phyloP scores from a whole-genome alignment of 2,113 vertebrate species.

The Meles meles region DNA sequence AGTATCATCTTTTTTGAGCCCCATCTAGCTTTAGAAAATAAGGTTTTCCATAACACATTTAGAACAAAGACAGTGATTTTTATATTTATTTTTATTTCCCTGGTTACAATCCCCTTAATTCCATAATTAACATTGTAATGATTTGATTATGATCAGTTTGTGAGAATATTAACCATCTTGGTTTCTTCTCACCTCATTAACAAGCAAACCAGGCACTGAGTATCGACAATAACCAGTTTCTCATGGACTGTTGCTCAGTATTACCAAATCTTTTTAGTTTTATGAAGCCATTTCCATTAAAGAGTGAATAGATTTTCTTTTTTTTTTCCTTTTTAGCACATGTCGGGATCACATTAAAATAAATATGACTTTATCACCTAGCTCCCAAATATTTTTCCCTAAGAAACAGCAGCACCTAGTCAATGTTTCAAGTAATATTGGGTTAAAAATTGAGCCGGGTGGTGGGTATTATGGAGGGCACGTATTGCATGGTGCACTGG shows the following conservation, averaged over 20 bases:
- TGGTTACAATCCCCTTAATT: slow-evolving; percentile 20
- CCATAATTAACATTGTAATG: slow-evolving; percentile 61
- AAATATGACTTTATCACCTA: not conserved
- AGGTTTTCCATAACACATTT: not conserved
- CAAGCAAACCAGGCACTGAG: slow-evolving; percentile 47
- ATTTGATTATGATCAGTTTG: slow-evolving; percentile 70
- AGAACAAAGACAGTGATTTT: slow-evolving; percentile 56
- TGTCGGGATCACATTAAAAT: slow-evolving; percentile 32
- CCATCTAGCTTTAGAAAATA: slow-evolving; percentile 38
- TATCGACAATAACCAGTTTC: slow-evolving; percentile 42
- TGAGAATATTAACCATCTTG: slow-evolving; percentile 66
- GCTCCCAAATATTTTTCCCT: not conserved
- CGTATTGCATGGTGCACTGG: no score
- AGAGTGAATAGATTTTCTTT: slow-evolving; percentile 10
- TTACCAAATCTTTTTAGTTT: slow-evolving; percentile 53
- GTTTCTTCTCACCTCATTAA: slow-evolving; percentile 67
- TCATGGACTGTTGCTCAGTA: slow-evolving; percentile 48
- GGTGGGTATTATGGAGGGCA: no score
- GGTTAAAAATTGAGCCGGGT: not conserved
- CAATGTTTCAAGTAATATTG: not conserved
- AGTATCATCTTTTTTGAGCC: not conserved
- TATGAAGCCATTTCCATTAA: slow-evolving; percentile 52
- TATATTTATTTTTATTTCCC: slow-evolving; percentile 64
- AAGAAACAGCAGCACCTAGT: not conserved
- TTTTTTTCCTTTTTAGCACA: not conserved